A percentile compares a stretch with the other conserved stretches of the same genome.
phyloP scores from a whole-genome alignment of 2,113 vertebrate species.

The Datnioides undecimradiatus region DNA sequence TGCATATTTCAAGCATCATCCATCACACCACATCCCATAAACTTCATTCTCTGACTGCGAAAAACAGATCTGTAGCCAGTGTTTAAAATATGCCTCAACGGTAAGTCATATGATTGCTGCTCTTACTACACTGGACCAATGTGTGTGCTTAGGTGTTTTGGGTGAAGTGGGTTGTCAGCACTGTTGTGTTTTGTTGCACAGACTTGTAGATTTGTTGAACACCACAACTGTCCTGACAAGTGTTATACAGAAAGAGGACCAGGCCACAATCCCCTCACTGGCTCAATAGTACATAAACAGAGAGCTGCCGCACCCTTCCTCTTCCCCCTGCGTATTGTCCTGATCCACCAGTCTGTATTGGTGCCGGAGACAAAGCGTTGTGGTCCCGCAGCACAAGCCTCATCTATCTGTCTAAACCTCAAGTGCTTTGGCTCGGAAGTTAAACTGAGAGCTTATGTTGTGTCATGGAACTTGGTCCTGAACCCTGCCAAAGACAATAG shows the following conservation, averaged over 20 bases:
- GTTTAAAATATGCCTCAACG: neutral
- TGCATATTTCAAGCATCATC: neutral
- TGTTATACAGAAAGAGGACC: slow-evolving; percentile 10
- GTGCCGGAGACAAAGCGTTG: slow-evolving; percentile 18
- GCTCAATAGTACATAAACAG: slow-evolving; percentile 50
- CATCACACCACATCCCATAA: neutral
- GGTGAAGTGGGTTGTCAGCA: neutral
- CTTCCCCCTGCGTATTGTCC: slow-evolving; percentile 60
- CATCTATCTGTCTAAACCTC: slow-evolving; percentile 55
- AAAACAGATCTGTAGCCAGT: neutral
- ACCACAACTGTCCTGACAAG: too few species aligned
- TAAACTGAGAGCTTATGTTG: slow-evolving; percentile 46
- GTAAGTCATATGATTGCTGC: neutral
- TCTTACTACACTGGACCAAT: neutral
- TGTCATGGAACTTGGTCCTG: slow-evolving; percentile 69
- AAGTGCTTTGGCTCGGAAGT: slow-evolving; percentile 48
- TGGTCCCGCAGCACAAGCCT: slow-evolving; percentile 32
- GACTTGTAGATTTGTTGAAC: too few species aligned
- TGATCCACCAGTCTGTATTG: slow-evolving; percentile 52
- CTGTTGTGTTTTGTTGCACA: slow-evolving; percentile 16
- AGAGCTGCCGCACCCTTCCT: slow-evolving; percentile 59
- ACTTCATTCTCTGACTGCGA: neutral
- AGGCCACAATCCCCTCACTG: neutral
- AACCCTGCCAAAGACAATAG: slow-evolving; percentile 69
- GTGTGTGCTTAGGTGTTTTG: slow-evolving; percentile 2